Evolutionary conservation across 2,888 invertebrate genomes (phyloP).

Genomic region (Orchesella flavescens): DNA sequence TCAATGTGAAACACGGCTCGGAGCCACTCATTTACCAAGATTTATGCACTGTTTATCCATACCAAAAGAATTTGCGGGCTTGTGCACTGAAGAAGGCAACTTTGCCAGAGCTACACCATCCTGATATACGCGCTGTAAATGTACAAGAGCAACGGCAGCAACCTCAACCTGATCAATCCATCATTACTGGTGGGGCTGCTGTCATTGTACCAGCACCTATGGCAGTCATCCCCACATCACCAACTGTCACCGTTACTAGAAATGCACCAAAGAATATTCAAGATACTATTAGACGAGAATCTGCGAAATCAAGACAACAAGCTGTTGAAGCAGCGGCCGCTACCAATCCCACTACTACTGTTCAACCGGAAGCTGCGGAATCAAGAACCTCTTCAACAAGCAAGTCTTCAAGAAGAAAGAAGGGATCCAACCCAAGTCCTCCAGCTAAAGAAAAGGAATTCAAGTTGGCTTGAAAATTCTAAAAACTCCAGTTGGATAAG

Average conservation of each 20-base stretch:
- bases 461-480: background rate
- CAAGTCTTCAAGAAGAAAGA: background rate
- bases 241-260: slow-evolving; percentile 11
- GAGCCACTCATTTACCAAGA: slow-evolving; percentile 43
- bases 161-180: slow-evolving; percentile 1
- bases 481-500: background rate
- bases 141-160: slow-evolving; percentile 14
- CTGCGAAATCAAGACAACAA: slow-evolving; percentile 8
- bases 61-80: slow-evolving; percentile 48
- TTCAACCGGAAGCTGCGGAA: slow-evolving; percentile 24
- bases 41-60: slow-evolving; percentile 59
- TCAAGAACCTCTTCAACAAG: background rate
- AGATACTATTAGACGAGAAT: slow-evolving; percentile 12
- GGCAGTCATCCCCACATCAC: background rate
- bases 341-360: background rate
- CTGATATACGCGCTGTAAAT: slow-evolving; percentile 41
- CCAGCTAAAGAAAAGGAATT: background rate
- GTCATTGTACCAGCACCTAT: slow-evolving; percentile 3
- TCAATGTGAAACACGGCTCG: slow-evolving; percentile 55
- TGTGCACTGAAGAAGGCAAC: slow-evolving; percentile 52
- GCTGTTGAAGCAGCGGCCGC: slow-evolving; percentile 9
- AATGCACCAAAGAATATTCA: slow-evolving; percentile 34
- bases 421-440: background rate
- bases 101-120: slow-evolving; percentile 58
- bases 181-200: slow-evolving; percentile 8